Conservation (phyloP, 2,888 invertebrate species). For the Xestoiulus laeticollis region DNA sequence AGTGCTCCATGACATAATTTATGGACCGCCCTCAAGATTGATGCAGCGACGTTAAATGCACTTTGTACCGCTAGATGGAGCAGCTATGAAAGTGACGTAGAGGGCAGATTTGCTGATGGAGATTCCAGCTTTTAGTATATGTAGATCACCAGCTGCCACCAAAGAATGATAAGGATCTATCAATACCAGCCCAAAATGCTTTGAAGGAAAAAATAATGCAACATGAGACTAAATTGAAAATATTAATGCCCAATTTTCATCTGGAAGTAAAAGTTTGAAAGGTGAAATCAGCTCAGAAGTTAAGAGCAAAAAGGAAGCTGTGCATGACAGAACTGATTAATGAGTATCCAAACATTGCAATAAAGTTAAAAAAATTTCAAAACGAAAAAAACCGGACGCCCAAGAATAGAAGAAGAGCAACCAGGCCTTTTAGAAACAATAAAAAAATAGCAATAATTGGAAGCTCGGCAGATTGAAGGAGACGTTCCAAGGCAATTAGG, state of each 20-base stretch:
- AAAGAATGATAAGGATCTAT: neutral
- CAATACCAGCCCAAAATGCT: conserved; percentile 30
- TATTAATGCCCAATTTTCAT: conserved; percentile 34
- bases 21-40: too few relatives aligned
- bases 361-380: neutral
- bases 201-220: conserved; percentile 35
- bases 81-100: too few relatives aligned
- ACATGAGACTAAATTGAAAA: conserved; percentile 39
- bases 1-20: too few relatives aligned
- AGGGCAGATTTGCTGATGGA: too few relatives aligned
- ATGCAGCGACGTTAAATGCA: too few relatives aligned
- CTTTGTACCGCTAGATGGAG: too few relatives aligned
- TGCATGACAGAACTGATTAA: neutral
- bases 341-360: neutral
- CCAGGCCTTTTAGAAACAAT: conserved; percentile 29
- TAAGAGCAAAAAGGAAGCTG: neutral
- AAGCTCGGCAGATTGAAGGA: neutral
- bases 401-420: neutral
- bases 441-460: neutral
- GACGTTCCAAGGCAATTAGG: neutral
- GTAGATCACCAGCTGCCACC: neutral
- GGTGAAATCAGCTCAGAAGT: neutral
- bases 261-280: conserved; percentile 6
- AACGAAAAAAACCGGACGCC: neutral
- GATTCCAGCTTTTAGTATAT: neutral